phyloP scores from a whole-genome alignment of 2,113 vertebrate species.

The Oncorhynchus gorbuscha region DNA sequence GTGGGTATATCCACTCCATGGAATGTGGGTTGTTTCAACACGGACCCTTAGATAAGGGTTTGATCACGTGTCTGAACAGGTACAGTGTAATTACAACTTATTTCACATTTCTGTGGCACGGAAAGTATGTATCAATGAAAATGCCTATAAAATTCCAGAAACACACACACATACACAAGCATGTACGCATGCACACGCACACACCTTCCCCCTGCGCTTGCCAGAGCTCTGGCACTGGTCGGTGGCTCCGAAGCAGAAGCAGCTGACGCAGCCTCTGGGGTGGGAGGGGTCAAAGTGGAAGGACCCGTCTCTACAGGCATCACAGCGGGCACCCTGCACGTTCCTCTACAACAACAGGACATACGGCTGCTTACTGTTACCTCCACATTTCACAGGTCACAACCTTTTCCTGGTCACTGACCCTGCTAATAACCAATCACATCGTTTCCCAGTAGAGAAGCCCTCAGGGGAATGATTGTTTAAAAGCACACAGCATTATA shows the following conservation, averaged over 20 bases:
- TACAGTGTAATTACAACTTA: background rate
- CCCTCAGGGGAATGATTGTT: background rate
- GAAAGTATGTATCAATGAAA: no score
- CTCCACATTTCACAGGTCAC: conserved; percentile 20
- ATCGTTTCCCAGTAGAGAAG: background rate
- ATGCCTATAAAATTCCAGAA: conserved; percentile 22
- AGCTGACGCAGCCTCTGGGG: conserved; percentile 83
- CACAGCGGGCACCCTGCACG: conserved; percentile 79
- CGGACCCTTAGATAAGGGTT: background rate
- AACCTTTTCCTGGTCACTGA: conserved; percentile 20
- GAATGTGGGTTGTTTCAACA: background rate
- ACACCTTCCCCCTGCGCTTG: conserved; percentile 83
- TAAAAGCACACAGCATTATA: background rate
- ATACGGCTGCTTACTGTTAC: conserved; percentile 22
- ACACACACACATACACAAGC: background rate
- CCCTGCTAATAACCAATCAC: conserved; percentile 17
- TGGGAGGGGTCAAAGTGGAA: conserved; percentile 85
- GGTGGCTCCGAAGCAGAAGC: conserved; percentile 90
- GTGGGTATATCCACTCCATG: background rate
- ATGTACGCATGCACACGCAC: conserved; percentile 25
- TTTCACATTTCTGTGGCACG: no score
- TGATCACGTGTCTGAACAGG: background rate
- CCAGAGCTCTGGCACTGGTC: conserved; percentile 79
- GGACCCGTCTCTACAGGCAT: conserved; percentile 78
- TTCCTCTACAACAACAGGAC: conserved; percentile 78